phyloP scores from a whole-genome alignment of 2,888 invertebrate species.

The Drosophila neonasuta region DNA sequence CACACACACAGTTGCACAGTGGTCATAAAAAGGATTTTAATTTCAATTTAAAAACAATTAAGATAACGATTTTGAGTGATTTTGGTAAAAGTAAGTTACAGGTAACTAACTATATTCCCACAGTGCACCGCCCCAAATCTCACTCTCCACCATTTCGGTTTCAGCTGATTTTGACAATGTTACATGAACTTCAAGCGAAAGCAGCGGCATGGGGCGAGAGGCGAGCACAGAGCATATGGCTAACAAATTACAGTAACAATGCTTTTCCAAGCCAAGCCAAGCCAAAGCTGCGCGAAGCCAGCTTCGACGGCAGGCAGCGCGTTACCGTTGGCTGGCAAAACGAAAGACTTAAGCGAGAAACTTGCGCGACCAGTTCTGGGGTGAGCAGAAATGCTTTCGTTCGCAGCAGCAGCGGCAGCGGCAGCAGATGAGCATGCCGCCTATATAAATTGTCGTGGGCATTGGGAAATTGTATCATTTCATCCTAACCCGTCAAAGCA shows the following conservation, averaged over 20 bases:
- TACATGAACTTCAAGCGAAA: conserved; percentile 81
- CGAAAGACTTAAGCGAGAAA: conserved; percentile 80
- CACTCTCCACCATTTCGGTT: conserved; percentile 3
- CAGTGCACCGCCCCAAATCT: conserved; percentile 37
- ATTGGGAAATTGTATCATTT: conserved; percentile 83
- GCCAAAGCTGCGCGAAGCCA: conserved; percentile 29
- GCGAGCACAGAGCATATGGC: conserved; percentile 50
- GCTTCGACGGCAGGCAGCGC: conserved; percentile 27
- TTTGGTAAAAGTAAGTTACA: conserved; percentile 61
- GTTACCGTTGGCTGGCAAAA: conserved; percentile 69
- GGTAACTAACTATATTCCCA: conserved; percentile 39
- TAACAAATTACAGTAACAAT: conserved; percentile 70
- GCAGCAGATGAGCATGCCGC: conserved; percentile 78
- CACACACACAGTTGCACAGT: conserved; percentile 3
- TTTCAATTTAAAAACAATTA: conserved; percentile 73
- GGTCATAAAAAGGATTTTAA: conserved; percentile 51
- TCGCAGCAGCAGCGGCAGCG: conserved; percentile 38
- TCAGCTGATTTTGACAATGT: conserved; percentile 78
- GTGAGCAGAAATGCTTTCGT: conserved; percentile 61
- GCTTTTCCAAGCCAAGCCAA: conserved; percentile 50
- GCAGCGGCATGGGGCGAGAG: conserved; percentile 54
- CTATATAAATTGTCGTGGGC: conserved; percentile 83
- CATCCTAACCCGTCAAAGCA: conserved; percentile 83
- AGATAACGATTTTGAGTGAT: conserved; percentile 59
- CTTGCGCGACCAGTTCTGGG: conserved; percentile 72